Evolutionary conservation across 2,113 vertebrate species (phyloP).

Genomic region (Pangasianodon gigas): DNA sequence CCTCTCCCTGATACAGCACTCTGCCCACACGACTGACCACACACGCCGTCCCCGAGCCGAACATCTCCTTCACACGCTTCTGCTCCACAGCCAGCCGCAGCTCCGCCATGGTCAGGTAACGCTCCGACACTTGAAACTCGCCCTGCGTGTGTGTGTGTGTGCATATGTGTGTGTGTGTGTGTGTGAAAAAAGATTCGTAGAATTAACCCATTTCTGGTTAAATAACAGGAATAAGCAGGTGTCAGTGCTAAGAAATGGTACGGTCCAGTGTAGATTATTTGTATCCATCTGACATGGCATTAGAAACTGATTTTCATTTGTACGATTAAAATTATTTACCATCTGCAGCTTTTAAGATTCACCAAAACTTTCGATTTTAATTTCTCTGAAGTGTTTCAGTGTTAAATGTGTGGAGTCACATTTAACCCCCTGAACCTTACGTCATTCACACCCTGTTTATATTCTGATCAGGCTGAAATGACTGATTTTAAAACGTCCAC

Average conservation of each 20-base stretch:
- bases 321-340: not conserved
- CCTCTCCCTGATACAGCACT: constrained; percentile 83
- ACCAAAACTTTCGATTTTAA: not conserved
- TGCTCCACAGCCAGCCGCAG: constrained; percentile 76
- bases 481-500: not conserved
- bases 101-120: constrained; percentile 84
- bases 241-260: not conserved
- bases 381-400: not conserved
- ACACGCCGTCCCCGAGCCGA: constrained; percentile 89
- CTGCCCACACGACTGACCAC: constrained; percentile 81
- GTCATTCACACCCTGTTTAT: not conserved
- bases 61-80: constrained; percentile 84
- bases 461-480: not conserved
- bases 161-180: constrained; percentile 53
- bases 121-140: constrained; percentile 85
- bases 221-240: not conserved
- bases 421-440: not conserved
- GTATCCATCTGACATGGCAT: not conserved
- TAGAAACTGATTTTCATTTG: not conserved
- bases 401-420: not conserved
- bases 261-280: not conserved
- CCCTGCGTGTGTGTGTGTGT: constrained; percentile 65
- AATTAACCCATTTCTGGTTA: not conserved
- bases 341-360: not conserved
- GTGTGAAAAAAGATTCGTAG: not conserved